Percentiles rank a stretch among this genome's conserved stretches.
Evolutionary conservation across 2,797 vertebrate genomes (phyloP).

Genomic region (Megaceryle alcyon): DNA sequence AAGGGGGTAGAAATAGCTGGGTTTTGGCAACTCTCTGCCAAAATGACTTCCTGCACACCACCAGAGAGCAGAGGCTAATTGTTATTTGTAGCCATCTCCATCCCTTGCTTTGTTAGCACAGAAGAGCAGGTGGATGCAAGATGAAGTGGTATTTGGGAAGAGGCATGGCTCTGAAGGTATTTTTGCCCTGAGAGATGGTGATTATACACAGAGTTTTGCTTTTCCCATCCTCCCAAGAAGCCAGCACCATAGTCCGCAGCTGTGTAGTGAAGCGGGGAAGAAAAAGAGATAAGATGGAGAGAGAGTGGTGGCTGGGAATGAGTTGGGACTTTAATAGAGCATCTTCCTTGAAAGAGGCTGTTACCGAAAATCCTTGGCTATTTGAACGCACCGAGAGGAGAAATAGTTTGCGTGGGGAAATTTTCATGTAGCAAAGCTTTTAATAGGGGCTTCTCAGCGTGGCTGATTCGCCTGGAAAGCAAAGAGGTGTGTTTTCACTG

Average conservation of each 20-base stretch:
- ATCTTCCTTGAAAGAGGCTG: conserved; percentile 24
- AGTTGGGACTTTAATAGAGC: not conserved
- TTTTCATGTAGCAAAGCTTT: not conserved
- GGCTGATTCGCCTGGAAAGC: not conserved
- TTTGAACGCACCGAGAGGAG: not conserved
- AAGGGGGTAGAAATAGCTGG: not conserved
- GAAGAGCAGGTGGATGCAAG: not conserved
- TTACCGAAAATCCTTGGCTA: not conserved
- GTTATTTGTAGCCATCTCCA: not conserved
- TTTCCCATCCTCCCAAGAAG: not conserved
- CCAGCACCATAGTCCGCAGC: not conserved
- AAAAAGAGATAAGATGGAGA: not conserved
- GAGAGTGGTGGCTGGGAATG: not conserved
- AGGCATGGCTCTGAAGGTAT: rapidly evolving
- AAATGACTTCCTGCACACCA: not conserved
- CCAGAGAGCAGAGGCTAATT: not conserved
- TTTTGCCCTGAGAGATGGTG: not conserved
- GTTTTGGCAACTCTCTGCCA: not conserved
- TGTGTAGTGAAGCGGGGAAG: not conserved
- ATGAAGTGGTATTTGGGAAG: not conserved
- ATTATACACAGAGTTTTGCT: not conserved
- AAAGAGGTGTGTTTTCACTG: not conserved
- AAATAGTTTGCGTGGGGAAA: not conserved
- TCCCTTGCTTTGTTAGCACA: not conserved
- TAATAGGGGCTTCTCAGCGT: not conserved